Base-by-base conservation (phyloP, 2,888 invertebrate genomes). In the Polydesmus complanatus region DNA sequence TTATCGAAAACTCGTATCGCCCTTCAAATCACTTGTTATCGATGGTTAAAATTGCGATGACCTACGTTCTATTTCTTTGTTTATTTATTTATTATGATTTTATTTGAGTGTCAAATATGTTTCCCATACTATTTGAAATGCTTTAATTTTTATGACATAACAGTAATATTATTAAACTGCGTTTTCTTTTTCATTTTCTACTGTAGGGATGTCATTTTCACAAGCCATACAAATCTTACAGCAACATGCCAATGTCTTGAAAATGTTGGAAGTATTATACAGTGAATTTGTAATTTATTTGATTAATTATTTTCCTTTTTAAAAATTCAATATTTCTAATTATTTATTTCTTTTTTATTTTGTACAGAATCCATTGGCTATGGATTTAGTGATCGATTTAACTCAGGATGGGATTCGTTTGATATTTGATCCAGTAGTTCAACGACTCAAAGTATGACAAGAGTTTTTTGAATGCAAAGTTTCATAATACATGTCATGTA, bases 191-290 rank as follows among this genome's bases (percentile, higher is more conserved):
- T n/a, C n/a, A 26, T 54, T 37, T 65, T 67, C 61, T 66, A 66
- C 81, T 83, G 19, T 79, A 89, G 96, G 96, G 71, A 96, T 95
- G 95, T 94, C 95, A 79, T 94, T 96, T 80, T 92, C 93, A 68
- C 95, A 96, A 77, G 89, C 94, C 67, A 92, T 96, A 70, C 88
- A 93, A 70, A 93, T 95, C 70, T 87, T 96, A 72, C 94, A 94
- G 77, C 88, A 91, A 65, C 94, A 95, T 81, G 92, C 95, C 75
- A 89, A 92, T 69, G 83, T 88, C 71, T 92, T 96, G 71, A 85
- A 92, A 78, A 91, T 91, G 67, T 93, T 95, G 66, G 92, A 96
- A 82, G 92, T 96, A 69, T 83, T 94, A 69, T 96, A 96, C 79
- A 94, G 91, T 75, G 94, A 95, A 77, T 84, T 85, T 80, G 92